A percentile compares a stretch with the other conserved stretches of the same genome.
Evolutionary conservation across 2,113 vertebrate genomes (phyloP).

Genomic region (Aspidoscelis tigris): DNA sequence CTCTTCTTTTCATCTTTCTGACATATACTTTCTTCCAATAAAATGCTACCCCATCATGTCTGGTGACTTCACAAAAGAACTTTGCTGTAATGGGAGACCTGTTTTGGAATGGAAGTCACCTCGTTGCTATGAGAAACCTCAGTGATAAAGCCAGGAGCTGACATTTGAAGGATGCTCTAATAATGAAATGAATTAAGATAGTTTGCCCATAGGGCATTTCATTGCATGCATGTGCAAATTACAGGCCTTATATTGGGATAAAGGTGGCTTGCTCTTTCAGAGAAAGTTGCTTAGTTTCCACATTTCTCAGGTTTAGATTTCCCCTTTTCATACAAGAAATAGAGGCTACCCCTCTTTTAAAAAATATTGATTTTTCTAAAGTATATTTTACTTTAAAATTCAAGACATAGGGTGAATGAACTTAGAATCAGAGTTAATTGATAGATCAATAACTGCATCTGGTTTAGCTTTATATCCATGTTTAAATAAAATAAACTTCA

Average conservation of each 20-base stretch:
- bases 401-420: neutral
- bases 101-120: slow-evolving; percentile 10
- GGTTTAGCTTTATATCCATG: neutral
- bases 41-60: neutral
- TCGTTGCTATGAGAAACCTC: neutral
- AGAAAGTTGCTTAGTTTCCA: neutral
- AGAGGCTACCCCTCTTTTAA: neutral
- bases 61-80: neutral
- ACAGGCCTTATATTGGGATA: neutral
- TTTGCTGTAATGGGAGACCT: slow-evolving; percentile 25
- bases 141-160: slow-evolving; percentile 2
- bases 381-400: neutral
- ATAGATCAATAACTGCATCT: neutral
- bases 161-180: slow-evolving; percentile 30
- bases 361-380: neutral
- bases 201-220: slow-evolving; percentile 26
- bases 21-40: neutral
- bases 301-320: slow-evolving; percentile 2
- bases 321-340: slow-evolving; percentile 4
- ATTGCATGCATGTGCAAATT: slow-evolving; percentile 5
- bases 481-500: neutral
- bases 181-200: slow-evolving; percentile 31
- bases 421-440: neutral
- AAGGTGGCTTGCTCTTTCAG: slow-evolving; percentile 6
- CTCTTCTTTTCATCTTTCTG: slow-evolving; percentile 29